Evolutionary conservation across 2,113 vertebrate genomes (phyloP).

Genomic region (Zapus hudsonius): DNA sequence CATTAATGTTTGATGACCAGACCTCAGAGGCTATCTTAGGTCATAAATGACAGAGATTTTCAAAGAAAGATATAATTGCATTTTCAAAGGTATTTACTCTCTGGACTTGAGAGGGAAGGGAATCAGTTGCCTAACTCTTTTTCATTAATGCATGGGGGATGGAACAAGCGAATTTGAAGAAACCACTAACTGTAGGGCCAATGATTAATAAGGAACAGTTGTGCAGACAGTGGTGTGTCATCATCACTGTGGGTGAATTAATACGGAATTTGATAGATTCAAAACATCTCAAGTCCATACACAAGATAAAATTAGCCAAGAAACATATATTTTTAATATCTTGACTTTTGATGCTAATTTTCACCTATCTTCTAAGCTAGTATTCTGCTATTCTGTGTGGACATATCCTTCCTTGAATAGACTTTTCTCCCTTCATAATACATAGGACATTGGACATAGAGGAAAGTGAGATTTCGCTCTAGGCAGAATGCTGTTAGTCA

Average conservation of each 20-base stretch:
- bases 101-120: not conserved
- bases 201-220: rapidly evolving
- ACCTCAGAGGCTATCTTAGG: not conserved
- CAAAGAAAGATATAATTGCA: not conserved
- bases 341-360: not conserved
- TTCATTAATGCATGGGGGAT: not conserved
- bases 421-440: not conserved
- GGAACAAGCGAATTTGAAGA: not conserved
- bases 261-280: not conserved
- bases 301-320: not conserved
- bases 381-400: not conserved
- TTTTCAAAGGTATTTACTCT: not conserved
- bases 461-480: not conserved
- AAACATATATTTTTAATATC: not conserved
- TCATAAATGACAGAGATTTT: not conserved
- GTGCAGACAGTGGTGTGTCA: rapidly evolving
- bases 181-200: not conserved
- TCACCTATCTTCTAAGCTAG: not conserved
- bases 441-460: not conserved
- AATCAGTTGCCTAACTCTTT: not conserved
- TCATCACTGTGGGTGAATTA: not conserved
- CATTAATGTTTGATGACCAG: not conserved
- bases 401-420: not conserved
- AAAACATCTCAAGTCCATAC: not conserved
- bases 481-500: not conserved